A percentile compares a stretch with the other conserved stretches of the same genome.
phyloP scores from a whole-genome alignment of 2,797 vertebrate species.

The Acanthopagrus latus region DNA sequence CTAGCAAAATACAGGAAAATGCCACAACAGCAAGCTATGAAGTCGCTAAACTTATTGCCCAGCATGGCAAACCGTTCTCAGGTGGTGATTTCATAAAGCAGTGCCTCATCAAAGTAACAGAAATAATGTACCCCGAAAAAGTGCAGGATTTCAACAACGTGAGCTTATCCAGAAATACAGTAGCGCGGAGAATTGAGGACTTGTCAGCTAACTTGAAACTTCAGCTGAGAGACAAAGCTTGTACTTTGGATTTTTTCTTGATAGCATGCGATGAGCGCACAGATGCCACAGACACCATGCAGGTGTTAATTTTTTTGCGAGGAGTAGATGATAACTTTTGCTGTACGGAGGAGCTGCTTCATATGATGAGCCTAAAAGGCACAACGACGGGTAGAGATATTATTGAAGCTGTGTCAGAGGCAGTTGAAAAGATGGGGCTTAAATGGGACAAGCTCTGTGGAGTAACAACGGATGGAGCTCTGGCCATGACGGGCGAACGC shows the following conservation, averaged over 20 bases:
- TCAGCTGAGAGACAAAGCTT: constrained; percentile 26
- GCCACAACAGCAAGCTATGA: constrained; percentile 40
- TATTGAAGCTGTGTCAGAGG: too few relatives aligned
- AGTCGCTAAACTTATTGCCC: constrained; percentile 29
- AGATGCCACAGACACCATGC: too few relatives aligned
- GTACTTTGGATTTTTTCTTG: constrained; percentile 39
- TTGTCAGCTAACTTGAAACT: constrained; percentile 40
- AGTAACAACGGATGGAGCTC: too few relatives aligned
- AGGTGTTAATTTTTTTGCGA: too few relatives aligned
- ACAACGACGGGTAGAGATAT: too few relatives aligned
- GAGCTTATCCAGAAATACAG: constrained; percentile 26
- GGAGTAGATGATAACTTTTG: too few relatives aligned
- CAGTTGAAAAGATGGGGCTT: too few relatives aligned
- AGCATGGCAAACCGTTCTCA: constrained; percentile 45
- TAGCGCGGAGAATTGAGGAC: constrained; percentile 28
- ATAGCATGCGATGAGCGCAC: not conserved
- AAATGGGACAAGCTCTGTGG: too few relatives aligned
- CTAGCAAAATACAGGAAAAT: constrained; percentile 46
- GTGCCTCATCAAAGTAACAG: constrained; percentile 28
- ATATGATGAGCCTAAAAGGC: too few relatives aligned
- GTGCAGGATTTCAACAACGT: constrained; percentile 30
- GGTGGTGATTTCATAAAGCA: constrained; percentile 19
- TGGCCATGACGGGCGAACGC: too few relatives aligned
- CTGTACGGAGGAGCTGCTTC: too few relatives aligned
- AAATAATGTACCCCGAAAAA: constrained; percentile 27